These are phyloP conservation scores for Sinella curviseta DNA, from an alignment of 1,140 invertebrate species.

Conservation along the genomic window DNA sequence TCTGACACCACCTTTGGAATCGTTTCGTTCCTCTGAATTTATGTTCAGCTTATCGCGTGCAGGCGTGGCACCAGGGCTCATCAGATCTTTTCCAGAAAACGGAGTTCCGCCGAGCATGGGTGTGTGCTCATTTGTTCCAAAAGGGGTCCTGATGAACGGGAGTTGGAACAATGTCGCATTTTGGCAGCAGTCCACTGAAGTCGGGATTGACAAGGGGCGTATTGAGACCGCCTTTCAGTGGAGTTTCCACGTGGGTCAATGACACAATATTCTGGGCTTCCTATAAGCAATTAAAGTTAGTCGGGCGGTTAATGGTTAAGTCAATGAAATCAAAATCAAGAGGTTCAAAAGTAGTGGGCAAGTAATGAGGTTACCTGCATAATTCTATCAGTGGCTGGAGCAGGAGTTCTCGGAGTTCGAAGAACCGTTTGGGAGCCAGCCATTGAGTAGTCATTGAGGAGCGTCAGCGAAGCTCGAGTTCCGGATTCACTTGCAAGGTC, in stretches of 20 bases:
- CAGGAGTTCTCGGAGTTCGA: slow-evolving; percentile 84
- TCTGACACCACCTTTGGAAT: slow-evolving; percentile 61
- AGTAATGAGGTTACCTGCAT: slow-evolving; percentile 57
- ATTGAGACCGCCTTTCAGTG: slow-evolving; percentile 92
- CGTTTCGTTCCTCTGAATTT: slow-evolving; percentile 74
- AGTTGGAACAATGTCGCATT: slow-evolving; percentile 72
- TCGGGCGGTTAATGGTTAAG: not conserved
- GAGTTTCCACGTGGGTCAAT: slow-evolving; percentile 93
- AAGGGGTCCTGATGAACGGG: slow-evolving; percentile 79
- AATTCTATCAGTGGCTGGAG: slow-evolving; percentile 68
- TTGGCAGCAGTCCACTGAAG: slow-evolving; percentile 79
- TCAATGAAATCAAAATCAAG: not conserved
- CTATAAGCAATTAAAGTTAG: not conserved
- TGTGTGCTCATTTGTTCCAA: slow-evolving; percentile 32
- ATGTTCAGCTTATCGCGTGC: slow-evolving; percentile 93
- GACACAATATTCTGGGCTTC: slow-evolving; percentile 99
- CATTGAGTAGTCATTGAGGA: slow-evolving; percentile 88
- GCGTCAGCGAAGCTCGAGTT: slow-evolving; percentile 76
- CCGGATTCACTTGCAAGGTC: slow-evolving; percentile 85
- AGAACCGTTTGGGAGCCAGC: slow-evolving; percentile 66
- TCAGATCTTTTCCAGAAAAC: slow-evolving; percentile 45
- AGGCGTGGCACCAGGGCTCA: slow-evolving; percentile 60
- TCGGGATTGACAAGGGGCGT: slow-evolving; percentile 87
- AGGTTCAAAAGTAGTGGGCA: not conserved
- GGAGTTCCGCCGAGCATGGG: slow-evolving; percentile 58